Base-by-base conservation (phyloP, 2,113 vertebrate genomes). In the Lophotis ruficrista region DNA sequence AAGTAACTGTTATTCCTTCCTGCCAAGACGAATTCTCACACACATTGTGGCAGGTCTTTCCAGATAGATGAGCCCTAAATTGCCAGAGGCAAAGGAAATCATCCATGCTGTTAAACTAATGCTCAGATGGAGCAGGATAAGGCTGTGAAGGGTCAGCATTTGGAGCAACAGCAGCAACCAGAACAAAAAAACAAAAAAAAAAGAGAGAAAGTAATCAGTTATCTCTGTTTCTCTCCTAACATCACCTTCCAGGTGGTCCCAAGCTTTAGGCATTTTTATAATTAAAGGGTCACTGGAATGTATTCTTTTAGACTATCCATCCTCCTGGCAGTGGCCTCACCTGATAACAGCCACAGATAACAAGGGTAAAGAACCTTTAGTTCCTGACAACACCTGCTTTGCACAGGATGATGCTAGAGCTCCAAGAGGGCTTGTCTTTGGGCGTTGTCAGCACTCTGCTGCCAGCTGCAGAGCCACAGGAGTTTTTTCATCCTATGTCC, bases 21-120 rank as follows among this genome's bases (percentile, higher is more conserved):
- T 97, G 94, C 77, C 7, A 0, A 90, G 82, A 76, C 51, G 80
- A 90, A 82, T 38, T 94, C 84, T 60, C 73, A 77, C 79, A 69
- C 2, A 0, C 18, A 19, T 4, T 37, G 66, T 61, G 78, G 79
- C 89, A 96, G 90, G 57, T 87, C 80, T 65, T 91, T 87, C 83
- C 92, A 94, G 95, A 83, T 81, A 85, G 80, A 95, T 96, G 90
- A 95, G 82, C 60, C 85, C 83, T 88, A 41, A 89, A 95, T 81
- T 78, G 94, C 97, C 87, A 14, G n/a, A 53, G 95, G 97, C 96
- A 94, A 70, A 93, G 82, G 91, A 93, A 97, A 91, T 35, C 24
- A 83, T 78, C 54, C 27, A 1, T 35, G 61, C 60, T 66, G 77
- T 89, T 85, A 94, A 89, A 78, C n/a, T 72, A 58, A 69, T 18